Base-by-base conservation (phyloP, 2,888 invertebrate genomes). In the Ormyrus thymus region DNA sequence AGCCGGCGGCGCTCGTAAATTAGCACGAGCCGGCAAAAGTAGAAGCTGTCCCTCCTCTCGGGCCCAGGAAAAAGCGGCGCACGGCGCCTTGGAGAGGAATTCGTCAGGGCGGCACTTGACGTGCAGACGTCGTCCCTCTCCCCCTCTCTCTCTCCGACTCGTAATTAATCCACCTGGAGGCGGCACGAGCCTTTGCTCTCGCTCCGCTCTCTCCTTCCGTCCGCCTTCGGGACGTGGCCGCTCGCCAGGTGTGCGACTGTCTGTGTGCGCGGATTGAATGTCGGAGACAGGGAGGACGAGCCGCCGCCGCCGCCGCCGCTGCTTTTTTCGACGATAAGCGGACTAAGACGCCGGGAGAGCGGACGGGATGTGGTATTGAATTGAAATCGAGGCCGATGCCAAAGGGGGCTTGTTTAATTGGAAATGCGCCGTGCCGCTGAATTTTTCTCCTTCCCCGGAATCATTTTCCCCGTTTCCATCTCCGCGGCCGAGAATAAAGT, bases 141-240 rank as follows among this genome's bases (percentile, higher is more conserved):
- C 29, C 29, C 4, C 29, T 29, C 29, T 29, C 29, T 29, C 29
- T 29, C 29, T 29, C 29, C 72, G 43, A 62, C 43, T 69, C 58
- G 58, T 74, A 74, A 74, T 74, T 74, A 74, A 74, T 74, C 66
- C 66, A 74, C 74, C 74, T 74, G 74, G 66, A 66, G 61, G 66
- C 15, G 11, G 45, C 68, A 45, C 29, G 45, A 45, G 50, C 48
- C 68, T 61, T 75, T 75, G 53, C 53, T 55, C 29, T 29, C 43
- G 48, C 11, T 50, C 6, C 29, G 29, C 29, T 29, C 53, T 66
- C 50, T 58, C 48, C 46, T 9, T n/a, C 56, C n/a, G 10, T 56
- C 46, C 7, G 29, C 29, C 29, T 29, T 29, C 29, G 29, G 29
- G 29, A 10, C 58, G 7, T 48, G 48, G n/a, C 65, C 15, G 29